These are phyloP conservation scores for Xestia ashworthii DNA, from an alignment of 2,888 invertebrate species.

Conservation along the genomic window DNA sequence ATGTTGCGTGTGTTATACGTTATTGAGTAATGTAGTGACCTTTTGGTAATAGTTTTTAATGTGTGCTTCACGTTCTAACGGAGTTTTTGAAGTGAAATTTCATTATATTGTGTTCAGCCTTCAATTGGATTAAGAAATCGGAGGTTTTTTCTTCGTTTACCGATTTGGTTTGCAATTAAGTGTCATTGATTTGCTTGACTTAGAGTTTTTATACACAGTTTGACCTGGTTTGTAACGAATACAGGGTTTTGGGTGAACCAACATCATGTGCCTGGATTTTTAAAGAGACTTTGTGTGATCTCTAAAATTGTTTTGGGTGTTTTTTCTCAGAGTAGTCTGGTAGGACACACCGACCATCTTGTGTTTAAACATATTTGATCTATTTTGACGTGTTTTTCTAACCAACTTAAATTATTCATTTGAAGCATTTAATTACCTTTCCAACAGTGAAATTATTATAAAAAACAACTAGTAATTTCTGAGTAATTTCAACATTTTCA, in stretches of 20 bases:
- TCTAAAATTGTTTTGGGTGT: not conserved
- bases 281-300: not conserved
- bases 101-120: conserved; percentile 51
- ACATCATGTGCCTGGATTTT: not conserved
- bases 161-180: conserved; percentile 52
- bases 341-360: not conserved
- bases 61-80: conserved; percentile 39
- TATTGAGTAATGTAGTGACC: conserved; percentile 55
- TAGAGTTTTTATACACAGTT: conserved; percentile 3
- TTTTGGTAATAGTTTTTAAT: conserved; percentile 45
- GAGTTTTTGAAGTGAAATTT: conserved; percentile 55
- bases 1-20: conserved; percentile 39
- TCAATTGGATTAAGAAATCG: conserved; percentile 57
- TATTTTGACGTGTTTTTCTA: not conserved
- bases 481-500: not conserved
- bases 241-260: not conserved
- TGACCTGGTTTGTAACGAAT: conserved; percentile 39
- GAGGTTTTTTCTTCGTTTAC: conserved; percentile 41
- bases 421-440: not conserved
- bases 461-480: conserved; percentile 11
- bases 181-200: conserved; percentile 37
- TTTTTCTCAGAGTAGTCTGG: not conserved
- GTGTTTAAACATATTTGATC: not conserved
- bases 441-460: not conserved
- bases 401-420: not conserved